Evolutionary conservation across 2,888 invertebrate species (phyloP).

Genomic region (Tetramorium bicarinatum): DNA sequence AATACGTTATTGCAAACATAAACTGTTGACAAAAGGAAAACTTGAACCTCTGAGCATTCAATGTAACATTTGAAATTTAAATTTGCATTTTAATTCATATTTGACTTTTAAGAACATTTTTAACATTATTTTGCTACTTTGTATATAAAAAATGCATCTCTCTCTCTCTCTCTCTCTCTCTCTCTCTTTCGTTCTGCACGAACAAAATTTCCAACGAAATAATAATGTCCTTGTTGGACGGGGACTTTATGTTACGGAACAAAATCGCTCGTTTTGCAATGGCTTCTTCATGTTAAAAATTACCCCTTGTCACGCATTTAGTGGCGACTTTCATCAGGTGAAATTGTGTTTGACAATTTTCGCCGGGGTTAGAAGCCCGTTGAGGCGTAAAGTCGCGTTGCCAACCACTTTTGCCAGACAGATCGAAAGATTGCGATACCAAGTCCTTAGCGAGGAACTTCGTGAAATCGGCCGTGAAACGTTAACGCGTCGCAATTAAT

Average conservation of each 20-base stretch:
- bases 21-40: background rate
- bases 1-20: background rate
- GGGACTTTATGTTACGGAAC: background rate
- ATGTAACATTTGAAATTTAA: slow-evolving; percentile 5
- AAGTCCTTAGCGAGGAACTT: slow-evolving; percentile 19
- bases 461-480: slow-evolving; percentile 15
- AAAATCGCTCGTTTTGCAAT: slow-evolving; percentile 24
- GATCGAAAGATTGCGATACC: slow-evolving; percentile 42
- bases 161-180: background rate
- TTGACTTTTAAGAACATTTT: background rate
- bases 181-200: background rate
- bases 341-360: slow-evolving; percentile 52
- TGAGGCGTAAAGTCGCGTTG: slow-evolving; percentile 47
- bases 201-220: slow-evolving; percentile 4
- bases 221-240: background rate
- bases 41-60: background rate
- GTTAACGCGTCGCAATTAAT: slow-evolving; percentile 30
- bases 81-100: background rate
- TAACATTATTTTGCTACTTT: background rate
- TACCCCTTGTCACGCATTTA: slow-evolving; percentile 45
- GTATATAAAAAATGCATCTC: background rate
- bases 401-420: slow-evolving; percentile 32
- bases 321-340: slow-evolving; percentile 48
- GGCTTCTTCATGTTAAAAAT: slow-evolving; percentile 43
- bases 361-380: slow-evolving; percentile 20